Conservation (phyloP, 2,888 invertebrate genomes). For the Cephonodes hylas region DNA sequence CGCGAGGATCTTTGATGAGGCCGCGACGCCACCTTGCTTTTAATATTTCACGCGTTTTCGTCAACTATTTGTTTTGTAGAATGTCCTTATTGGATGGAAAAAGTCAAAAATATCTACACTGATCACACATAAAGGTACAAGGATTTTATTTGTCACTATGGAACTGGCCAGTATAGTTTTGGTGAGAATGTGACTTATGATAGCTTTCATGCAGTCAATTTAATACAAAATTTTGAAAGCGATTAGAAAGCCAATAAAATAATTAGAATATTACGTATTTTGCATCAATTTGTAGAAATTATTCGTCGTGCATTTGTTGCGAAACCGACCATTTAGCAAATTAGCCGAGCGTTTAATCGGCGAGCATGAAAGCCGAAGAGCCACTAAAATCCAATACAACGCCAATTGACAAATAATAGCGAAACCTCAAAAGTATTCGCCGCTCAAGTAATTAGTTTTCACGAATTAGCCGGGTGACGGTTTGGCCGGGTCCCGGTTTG, state of each 20-base stretch:
- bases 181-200: too few relatives aligned
- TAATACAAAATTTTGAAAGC: too few relatives aligned
- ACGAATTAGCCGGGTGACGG: constrained; percentile 10
- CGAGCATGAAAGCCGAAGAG: neutral
- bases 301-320: too few relatives aligned
- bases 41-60: constrained; percentile 10
- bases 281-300: too few relatives aligned
- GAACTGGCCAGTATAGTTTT: too few relatives aligned
- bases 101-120: too few relatives aligned
- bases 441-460: constrained; percentile 9
- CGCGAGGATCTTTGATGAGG: constrained; percentile 45
- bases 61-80: neutral
- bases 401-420: neutral
- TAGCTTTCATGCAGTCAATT: too few relatives aligned
- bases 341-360: neutral
- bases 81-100: neutral
- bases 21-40: constrained; percentile 1
- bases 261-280: too few relatives aligned
- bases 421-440: neutral
- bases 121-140: too few relatives aligned
- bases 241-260: too few relatives aligned
- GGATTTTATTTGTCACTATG: too few relatives aligned
- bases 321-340: neutral
- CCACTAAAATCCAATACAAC: neutral
- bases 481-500: constrained; percentile 1